Evolutionary conservation across 2,113 vertebrate species (phyloP), one percentile per base, ranked within the genome.

Genomic region (Empidonax traillii): DNA sequence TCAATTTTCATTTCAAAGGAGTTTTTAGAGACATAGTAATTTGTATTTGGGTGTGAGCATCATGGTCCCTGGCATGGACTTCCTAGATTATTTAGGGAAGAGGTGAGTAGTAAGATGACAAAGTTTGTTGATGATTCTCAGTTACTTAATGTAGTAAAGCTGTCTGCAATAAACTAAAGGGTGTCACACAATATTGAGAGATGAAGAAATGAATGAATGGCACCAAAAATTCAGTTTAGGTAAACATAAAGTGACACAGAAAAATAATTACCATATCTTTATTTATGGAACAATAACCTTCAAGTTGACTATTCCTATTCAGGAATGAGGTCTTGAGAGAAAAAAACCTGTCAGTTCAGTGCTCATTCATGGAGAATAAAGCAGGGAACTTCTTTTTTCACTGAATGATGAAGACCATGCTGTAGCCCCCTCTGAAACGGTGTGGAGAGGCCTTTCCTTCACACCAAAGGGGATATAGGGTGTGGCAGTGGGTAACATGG

Each of bases 61-160:
- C 24, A 37, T 0, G 3, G 11, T 3, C 4, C 28, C 5, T 28
- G 12, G 13, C 41, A 28, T 8, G 6, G 65, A 37, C 17, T 53
- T 87, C 13, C 10, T 11, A 55, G 47, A 23, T 15, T 63, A n/a
- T 63, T 87, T 35, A 37, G 24, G 30, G 35, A 87, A 74, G 41
- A 78, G 3, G 6, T 33, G 31, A 91, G 43, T 25, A 49, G 46
- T 47, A 17, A 66, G 3, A 4, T 3, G 3, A 31, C 7, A 25
- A 44, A 65, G 25, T 46, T 71, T 4, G 2, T 35, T 82, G 52
- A 37, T 58, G n/a, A 66, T 63, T 3, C 8, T 53, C 46, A n/a
- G 47, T 71, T 78, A 31, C 14, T 87, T 65, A 59, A 39, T 25
- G 12, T 14, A 65, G 30, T 28, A 68, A 83, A 63, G 17, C 30